These are phyloP conservation scores for Podocnemis expansa DNA, from an alignment of 2,113 vertebrate genomes.

Conservation along the genomic window DNA sequence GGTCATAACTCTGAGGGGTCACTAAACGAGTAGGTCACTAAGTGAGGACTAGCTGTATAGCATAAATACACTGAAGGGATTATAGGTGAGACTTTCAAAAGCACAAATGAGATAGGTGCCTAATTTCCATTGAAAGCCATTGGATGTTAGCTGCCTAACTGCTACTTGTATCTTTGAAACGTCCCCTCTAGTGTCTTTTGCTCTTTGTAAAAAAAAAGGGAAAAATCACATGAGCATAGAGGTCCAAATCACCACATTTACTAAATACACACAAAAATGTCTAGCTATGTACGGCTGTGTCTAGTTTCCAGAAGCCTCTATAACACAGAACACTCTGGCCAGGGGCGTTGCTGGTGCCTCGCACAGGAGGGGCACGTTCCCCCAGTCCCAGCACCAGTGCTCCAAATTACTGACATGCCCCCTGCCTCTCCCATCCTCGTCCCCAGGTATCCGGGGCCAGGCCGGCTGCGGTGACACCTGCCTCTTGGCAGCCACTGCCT, in stretches of 20 bases:
- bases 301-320: not conserved
- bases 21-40: no score
- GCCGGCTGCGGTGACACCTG: no score
- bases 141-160: not conserved
- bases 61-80: not conserved
- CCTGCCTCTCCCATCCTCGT: no score
- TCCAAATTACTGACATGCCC: no score
- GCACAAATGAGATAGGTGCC: not conserved
- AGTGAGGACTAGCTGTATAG: no score
- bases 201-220: not conserved
- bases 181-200: not conserved
- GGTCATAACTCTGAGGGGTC: no score
- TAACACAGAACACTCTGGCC: not conserved
- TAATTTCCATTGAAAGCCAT: not conserved
- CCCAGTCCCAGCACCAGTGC: no score
- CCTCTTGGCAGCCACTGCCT: no score
- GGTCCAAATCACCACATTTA: not conserved
- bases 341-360: no score
- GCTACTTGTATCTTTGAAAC: not conserved
- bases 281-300: not conserved
- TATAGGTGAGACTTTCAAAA: not conserved
- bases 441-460: no score
- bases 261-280: not conserved
- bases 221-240: not conserved
- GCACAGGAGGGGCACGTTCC: no score